Evolutionary conservation across 2,797 vertebrate species (phyloP), one percentile per base, ranked within the genome.

Genomic region (Danio jaintianensis): DNA sequence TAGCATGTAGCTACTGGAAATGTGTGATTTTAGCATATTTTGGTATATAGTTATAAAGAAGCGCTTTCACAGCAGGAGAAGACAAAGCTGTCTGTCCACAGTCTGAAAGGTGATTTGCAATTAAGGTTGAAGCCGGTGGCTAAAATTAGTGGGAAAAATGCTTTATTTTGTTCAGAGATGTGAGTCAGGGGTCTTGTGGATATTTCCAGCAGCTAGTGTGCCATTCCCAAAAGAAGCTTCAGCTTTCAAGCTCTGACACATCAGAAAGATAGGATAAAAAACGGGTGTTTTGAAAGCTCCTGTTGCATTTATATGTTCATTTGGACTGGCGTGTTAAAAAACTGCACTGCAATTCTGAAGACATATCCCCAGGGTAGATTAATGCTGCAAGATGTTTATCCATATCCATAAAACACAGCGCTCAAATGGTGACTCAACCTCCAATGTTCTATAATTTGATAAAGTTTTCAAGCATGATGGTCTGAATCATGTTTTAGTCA

Each of bases 221-320:
- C 6, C 38, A 13, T 52, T 79, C 79, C 43, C 58, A 52, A 72
- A 79, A 79, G 71, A 18, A 15, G 11, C 3, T 63, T 71, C 75
- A 75, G 50, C 56, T 81, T 73, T 70, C 68, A 83, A 45, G 47
- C 75, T 83, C 78, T 83, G 79, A 83, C 53, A 83, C 84, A 85
- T 81, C 66, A 79, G 70, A 70, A 75, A 83, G 61, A 48, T n/a
- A 43, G 50, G n/a, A 38, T 45, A 22, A 47, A 55, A 59, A 78
- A 38, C 29, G n/a, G 38, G 20, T 53, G 42, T 62, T 70, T 70
- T 13, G 40, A 69, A 62, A 59, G 43, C 73, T 70, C 68, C 45
- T n/a, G 7, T 59, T 77, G 43, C 55, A 12, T 56, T 81, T 67
- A 16, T 40, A 43, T 47, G 55, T 59, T 59, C 22, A 64, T 62